These are phyloP conservation scores for Jaculus jaculus DNA, from an alignment of 2,113 vertebrate species.

Conservation along the genomic window DNA sequence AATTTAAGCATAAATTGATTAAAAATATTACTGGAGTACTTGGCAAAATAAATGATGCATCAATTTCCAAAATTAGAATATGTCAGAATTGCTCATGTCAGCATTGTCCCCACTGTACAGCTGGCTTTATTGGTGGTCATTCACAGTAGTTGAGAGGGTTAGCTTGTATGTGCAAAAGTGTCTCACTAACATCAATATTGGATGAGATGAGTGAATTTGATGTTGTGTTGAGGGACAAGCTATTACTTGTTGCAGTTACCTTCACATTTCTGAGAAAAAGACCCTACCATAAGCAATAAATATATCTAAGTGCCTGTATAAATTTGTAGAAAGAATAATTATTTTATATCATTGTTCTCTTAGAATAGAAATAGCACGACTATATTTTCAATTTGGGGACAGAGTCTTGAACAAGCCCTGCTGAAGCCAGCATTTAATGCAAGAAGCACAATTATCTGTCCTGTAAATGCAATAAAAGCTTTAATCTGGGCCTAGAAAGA, in stretches of 20 bases:
- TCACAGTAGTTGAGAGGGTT: background rate
- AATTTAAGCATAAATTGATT: background rate
- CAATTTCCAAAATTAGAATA: background rate
- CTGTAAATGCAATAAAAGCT: background rate
- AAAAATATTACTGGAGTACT: background rate
- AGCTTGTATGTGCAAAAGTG: background rate
- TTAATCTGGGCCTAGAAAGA: background rate
- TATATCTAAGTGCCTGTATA: background rate
- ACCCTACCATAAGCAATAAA: background rate
- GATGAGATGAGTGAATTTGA: background rate
- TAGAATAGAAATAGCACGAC: background rate
- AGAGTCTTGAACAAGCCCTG: background rate
- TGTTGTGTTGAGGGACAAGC: background rate
- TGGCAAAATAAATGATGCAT: background rate
- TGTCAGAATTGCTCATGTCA: background rate
- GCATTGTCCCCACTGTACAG: background rate
- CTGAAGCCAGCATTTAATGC: background rate
- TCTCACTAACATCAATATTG: background rate
- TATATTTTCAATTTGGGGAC: background rate
- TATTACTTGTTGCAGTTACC: background rate
- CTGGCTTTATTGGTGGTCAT: background rate
- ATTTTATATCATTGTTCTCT: background rate
- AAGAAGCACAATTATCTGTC: background rate
- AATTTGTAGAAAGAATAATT: background rate
- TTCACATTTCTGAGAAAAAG: too few relatives aligned